Evolutionary conservation across 2,113 vertebrate species (phyloP), one percentile per base, ranked within the genome.

Genomic region (Colossoma macropomum): DNA sequence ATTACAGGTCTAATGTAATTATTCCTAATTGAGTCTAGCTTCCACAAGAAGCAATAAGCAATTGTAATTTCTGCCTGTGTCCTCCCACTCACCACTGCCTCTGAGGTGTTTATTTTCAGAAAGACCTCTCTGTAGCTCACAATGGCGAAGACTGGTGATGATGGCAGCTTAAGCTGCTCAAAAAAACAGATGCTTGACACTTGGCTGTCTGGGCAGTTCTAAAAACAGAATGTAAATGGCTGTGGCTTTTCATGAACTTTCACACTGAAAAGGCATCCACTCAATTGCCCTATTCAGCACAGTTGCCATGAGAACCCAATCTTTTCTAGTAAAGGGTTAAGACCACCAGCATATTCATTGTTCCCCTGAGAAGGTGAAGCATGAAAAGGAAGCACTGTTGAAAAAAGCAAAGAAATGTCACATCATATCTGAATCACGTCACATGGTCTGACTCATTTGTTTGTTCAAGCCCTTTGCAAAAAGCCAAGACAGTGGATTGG

Each of bases 1-100:
- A 85, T 79, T 82, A 79, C 17, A 69, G 50, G 75, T 48, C 63
- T 87, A 69, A 84, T 85, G 73, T 54, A 75, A 79, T 87, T 85
- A 85, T 30, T 38, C 70, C 60, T 87, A 87, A 87, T 87, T 72
- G 75, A 79, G 69, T 76, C 63, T 71, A 54, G 77, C 32, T 69
- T 78, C 41, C 74, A 21, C 9, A 69, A 74, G 62, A 65, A 76
- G 79, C 48, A 71, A 68, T 78, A 76, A 74, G 75, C 13, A 77
- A 84, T 82, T 75, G 78, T 84, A 56, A 79, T 82, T 66, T 76
- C 78, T 54, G 65, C 59, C 65, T 9, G 32, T 38, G 30, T 54
- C 54, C 34, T 30, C 65, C 4, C 59, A 68, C 79, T 66, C 19
- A 54, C 62, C 15, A 23, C 19, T 78, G 65, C 50, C 30, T 16